Evolutionary conservation across 2,797 vertebrate species (phyloP), one percentile per base, ranked within the genome.

Genomic region (Trichosurus vulpecula): DNA sequence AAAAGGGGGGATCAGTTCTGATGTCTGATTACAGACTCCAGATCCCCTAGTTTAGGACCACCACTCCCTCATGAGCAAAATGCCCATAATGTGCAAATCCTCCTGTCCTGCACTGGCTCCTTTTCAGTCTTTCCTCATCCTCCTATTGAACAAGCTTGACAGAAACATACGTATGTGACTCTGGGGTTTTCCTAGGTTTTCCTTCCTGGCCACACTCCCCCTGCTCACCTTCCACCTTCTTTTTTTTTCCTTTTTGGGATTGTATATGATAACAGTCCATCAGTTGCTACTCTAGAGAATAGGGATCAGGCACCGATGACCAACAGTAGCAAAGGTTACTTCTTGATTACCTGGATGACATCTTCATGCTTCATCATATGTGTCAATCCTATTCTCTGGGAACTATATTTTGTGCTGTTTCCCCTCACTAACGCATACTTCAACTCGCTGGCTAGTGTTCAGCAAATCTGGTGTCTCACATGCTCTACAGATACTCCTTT

Each of bases 371-470:
- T 99, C 99, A 99, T 99, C 98, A 99, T 98, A 97, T 99, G 99
- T 0, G 99, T 99, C 66, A 99, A 99, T n/a, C 99, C 99, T 56
- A 99, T 99, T 95, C 99, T 99, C 97, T 99, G 99, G 4, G 99
- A 99, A 98, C 99, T 99, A 98, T 99, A 99, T 98, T 99, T 99
- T 97, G 99, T 99, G 98, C 99, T 99, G 96, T 99, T 99, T 95
- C 99, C 99, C 99, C 99, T 99, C 97, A 99, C 99, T 97, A 99
- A 98, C 31, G 99, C 99, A 0, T 99, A 99, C 98, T 99, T 99
- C 98, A 99, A 99, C 98, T 99, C 99, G 98, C 99, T 99, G 96
- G 99, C 99, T 98, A 99, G 99, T 0, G 99, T 99, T 97, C 99
- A 99, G 98, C 99, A 99, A 98, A 99, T 99, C 97, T 99, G 99